Base-by-base conservation (phyloP, 2,888 invertebrate genomes). In the Ormyrus pomaceus region DNA sequence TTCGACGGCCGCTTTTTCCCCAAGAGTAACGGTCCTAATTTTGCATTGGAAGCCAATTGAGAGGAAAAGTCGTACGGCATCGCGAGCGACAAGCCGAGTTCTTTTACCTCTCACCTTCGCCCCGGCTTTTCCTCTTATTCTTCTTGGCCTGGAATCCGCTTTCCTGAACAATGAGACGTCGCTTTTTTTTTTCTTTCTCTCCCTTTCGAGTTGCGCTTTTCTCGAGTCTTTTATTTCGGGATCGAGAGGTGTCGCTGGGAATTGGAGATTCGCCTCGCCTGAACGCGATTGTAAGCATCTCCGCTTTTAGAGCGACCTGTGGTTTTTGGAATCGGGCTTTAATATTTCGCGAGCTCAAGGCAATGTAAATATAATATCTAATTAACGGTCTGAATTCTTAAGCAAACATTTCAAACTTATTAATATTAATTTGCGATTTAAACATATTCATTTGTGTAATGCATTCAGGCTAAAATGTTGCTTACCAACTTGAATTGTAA, bases 31-130 rank as follows among this genome's bases (percentile, higher is more conserved):
- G 74, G 82, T 82, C 82, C 84, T 84, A 85, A 85, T 85, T 85
- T 84, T 80, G 83, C 80, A 85, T 84, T 85, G 82, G 84, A 66
- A 81, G 81, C 80, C 84, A 83, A 85, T 85, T 83, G 85, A 85
- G 83, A 66, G 81, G 85, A 85, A 85, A 82, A 85, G 82, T 83
- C 77, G 51, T 34, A 58, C n/a, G 48, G 34, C 56, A 55, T 65
- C 65, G 65, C 13, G 73, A 19, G 51, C 56, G 64, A 58, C 64
- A 77, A 77, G 58, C 76, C 13, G 48, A 61, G 65, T 56, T 58
- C 73, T 79, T 58, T 74, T 53, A 51, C 64, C 46, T 51, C 34
- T 45, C 46, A 8, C 53, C 61, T 61, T 46, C 51, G 48, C 51
- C 34, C 59, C 59, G 46, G 77, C 55, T 55, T 62, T 53, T 53